phyloP scores from a whole-genome alignment of 2,797 vertebrate genomes.

The Catostomus latipinnis region DNA sequence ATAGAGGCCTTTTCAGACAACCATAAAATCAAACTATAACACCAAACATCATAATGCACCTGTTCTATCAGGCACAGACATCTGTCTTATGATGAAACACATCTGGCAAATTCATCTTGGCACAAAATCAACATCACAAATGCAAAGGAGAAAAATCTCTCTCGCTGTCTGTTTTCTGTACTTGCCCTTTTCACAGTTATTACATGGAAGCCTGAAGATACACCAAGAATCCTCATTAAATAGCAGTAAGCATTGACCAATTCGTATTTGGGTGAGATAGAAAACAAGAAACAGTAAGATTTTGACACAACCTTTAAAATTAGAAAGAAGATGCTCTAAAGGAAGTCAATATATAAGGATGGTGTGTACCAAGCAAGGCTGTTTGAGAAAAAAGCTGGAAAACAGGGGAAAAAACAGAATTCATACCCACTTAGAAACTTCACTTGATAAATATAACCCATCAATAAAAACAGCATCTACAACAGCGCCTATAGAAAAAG shows the following conservation, averaged over 20 bases:
- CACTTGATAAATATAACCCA: background rate
- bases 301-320: background rate
- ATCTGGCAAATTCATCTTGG: slow-evolving; percentile 38
- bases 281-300: background rate
- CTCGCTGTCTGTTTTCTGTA: slow-evolving; percentile 10
- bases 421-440: background rate
- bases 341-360: background rate
- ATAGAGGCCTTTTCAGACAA: slow-evolving; percentile 15
- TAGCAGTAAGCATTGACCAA: background rate
- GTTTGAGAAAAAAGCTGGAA: background rate
- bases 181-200: slow-evolving; percentile 43
- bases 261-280: slow-evolving; percentile 8
- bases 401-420: background rate
- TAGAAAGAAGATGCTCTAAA: background rate
- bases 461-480: background rate
- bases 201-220: slow-evolving; percentile 32
- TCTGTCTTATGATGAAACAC: slow-evolving; percentile 46
- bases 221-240: slow-evolving; percentile 11
- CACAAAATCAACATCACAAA: slow-evolving; percentile 18
- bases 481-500: background rate
- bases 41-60: slow-evolving; percentile 36
- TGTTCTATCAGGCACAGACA: slow-evolving; percentile 42
- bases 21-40: slow-evolving; percentile 1
- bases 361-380: background rate
- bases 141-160: slow-evolving; percentile 10